Base-by-base conservation (phyloP, 1,140 invertebrate genomes). In the Galleria mellonella region DNA sequence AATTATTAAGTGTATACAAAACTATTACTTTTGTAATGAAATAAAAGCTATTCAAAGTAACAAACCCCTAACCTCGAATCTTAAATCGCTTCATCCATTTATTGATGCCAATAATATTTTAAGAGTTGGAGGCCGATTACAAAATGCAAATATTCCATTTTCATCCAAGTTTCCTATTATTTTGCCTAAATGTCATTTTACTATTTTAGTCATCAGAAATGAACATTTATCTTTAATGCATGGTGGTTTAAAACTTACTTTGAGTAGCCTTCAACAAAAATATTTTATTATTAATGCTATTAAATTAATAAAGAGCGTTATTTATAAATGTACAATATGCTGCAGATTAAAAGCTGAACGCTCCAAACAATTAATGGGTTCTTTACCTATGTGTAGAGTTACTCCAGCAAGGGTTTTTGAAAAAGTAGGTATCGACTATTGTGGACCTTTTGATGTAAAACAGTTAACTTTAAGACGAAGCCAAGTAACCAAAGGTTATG, bases 371-470 rank as follows among this genome's bases (percentile, higher is more conserved):
- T 4, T 31, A 10, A 31, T 31, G 30, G 30, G 30, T 8, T 8
- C 9, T 31, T 10, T 31, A n/a, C 30, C 30, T n/a, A 10, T 8
- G 3, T 2, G 9, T 31, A 31, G 30, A 9, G 2, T 10, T 4
- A 31, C 9, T n/a, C 30, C 30, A n/a, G 9, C 30, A n/a, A 31
- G 30, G 30, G 9, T 10, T 8, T 31, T 9, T 10, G 9, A 31
- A n/a, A 8, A 31, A 3, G 11, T 10, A 3, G 30, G 83, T 2
- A 32, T 85, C 0, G 84, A 87, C 46, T 87, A 69, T 43, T 71
- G 73, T 5, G 86, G 84, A 1, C 84, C 82, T 1, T 55, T 72
- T 35, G 8, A 14, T 10, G 41, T 62, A 23, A 63, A 52, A 23
- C 39, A 50, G 7, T 47, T 49, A 11, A 41, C 44, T 8, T 9